Evolutionary conservation across 2,888 invertebrate genomes (phyloP).

Genomic region (Hipparchia sbordonii): DNA sequence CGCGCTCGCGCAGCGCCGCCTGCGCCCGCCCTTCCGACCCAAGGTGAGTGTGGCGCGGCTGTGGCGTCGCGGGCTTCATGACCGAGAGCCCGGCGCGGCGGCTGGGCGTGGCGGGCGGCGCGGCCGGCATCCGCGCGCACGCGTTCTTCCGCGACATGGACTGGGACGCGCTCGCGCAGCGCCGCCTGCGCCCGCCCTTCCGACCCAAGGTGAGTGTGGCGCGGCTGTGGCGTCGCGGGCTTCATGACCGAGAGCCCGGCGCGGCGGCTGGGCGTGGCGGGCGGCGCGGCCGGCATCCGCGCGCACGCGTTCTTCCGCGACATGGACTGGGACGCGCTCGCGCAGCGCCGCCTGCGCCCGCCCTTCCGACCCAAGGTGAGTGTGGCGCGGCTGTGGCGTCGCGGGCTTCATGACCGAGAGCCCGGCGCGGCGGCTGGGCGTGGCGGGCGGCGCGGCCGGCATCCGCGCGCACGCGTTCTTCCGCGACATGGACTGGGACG

Average conservation of each 20-base stretch:
- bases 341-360: constrained; percentile 94
- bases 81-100: constrained; percentile 97
- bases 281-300: constrained; percentile 91
- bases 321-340: constrained; percentile 98
- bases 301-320: constrained; percentile 96
- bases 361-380: constrained; percentile 98
- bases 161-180: constrained; percentile 96
- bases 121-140: constrained; percentile 94
- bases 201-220: constrained; percentile 91
- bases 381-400: not conserved
- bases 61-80: constrained; percentile 89
- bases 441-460: constrained; percentile 90
- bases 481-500: constrained; percentile 98
- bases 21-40: constrained; percentile 98
- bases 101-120: constrained; percentile 92
- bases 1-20: constrained; percentile 93
- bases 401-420: constrained; percentile 98
- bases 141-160: constrained; percentile 97
- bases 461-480: constrained; percentile 96
- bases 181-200: constrained; percentile 98
- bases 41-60: constrained; percentile 84
- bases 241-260: constrained; percentile 99
- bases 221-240: constrained; percentile 60
- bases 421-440: constrained; percentile 96
- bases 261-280: constrained; percentile 95